phyloP scores from a whole-genome alignment of 2,113 vertebrate species.

The Equus quagga region DNA sequence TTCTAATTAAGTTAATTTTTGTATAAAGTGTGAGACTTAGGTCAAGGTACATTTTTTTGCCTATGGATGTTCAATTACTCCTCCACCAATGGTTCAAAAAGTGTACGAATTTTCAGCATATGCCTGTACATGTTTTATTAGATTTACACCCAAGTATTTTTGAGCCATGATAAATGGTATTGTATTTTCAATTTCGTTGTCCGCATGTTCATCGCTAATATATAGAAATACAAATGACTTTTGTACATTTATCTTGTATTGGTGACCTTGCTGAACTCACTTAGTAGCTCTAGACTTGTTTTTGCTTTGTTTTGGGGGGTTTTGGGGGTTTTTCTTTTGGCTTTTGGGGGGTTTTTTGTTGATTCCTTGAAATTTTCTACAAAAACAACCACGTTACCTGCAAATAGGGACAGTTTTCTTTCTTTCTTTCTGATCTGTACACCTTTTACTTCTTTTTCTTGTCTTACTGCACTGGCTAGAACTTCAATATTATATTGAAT shows the following conservation, averaged over 20 bases:
- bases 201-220: neutral
- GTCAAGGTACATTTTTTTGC: neutral
- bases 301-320: neutral
- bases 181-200: slow-evolving; percentile 23
- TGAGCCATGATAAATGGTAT: slow-evolving; percentile 15
- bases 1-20: neutral
- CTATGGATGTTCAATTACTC: neutral
- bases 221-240: slow-evolving; percentile 8
- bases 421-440: neutral
- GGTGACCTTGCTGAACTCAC: neutral
- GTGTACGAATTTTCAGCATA: neutral
- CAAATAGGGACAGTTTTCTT: neutral
- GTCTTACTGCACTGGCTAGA: neutral
- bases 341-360: neutral
- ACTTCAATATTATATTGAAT: neutral
- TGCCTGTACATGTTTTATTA: neutral
- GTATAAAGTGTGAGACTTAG: neutral
- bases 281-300: neutral
- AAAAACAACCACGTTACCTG: neutral
- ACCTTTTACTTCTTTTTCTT: neutral
- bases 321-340: neutral
- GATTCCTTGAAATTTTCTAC: neutral
- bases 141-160: neutral
- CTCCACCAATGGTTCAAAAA: neutral
- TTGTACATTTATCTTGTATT: neutral